Percentiles rank a stretch among this genome's conserved stretches.
Conservation (phyloP, 2,113 vertebrate genomes). For the Charadrius vociferus region DNA sequence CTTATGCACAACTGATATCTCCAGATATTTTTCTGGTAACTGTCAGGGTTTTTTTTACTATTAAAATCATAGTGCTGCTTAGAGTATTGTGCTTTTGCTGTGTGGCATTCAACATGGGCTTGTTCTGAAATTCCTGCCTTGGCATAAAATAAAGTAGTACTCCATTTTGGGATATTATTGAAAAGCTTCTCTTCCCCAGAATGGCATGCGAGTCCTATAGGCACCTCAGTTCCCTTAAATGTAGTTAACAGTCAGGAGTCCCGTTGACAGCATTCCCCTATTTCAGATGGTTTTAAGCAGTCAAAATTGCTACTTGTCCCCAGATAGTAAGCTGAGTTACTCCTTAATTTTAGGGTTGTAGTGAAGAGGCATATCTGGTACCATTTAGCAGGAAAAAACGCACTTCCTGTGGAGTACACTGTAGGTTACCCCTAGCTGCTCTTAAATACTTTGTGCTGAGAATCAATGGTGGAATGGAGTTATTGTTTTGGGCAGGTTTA, state of each 20-base stretch:
- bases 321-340: neutral
- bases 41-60: neutral
- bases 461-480: neutral
- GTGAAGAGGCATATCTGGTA: neutral
- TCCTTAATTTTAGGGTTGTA: neutral
- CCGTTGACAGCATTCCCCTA: neutral
- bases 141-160: neutral
- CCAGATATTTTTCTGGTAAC: neutral
- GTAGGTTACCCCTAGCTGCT: neutral
- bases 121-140: neutral
- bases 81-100: neutral
- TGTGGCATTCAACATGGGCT: neutral
- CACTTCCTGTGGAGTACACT: neutral
- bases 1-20: neutral
- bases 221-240: neutral
- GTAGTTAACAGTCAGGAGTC: neutral
- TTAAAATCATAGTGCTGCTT: neutral
- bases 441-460: neutral
- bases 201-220: neutral
- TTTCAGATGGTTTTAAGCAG: neutral
- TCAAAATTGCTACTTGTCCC: accelerated
- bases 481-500: neutral
- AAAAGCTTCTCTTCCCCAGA: neutral
- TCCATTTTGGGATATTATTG: neutral
- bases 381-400: neutral